A percentile compares a stretch with the other conserved stretches of the same genome.
Conservation (phyloP, 2,888 invertebrate genomes). For the Gymnosoma rotundatum region DNA sequence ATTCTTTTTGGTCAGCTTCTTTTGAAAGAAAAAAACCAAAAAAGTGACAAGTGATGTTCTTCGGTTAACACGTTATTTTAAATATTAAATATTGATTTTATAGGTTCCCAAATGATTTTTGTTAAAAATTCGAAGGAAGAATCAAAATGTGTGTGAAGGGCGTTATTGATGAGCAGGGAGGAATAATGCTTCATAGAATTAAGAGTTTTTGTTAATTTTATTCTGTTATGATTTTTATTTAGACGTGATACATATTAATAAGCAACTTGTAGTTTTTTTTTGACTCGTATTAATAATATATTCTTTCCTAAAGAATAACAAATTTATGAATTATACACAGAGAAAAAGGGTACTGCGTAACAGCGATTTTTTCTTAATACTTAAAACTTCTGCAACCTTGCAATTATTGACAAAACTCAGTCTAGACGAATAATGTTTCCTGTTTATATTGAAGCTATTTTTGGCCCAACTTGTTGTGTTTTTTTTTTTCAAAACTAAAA, state of each 20-base stretch:
- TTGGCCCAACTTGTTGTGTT: too few species aligned
- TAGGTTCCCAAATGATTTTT: background rate
- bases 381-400: too few species aligned
- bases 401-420: too few species aligned
- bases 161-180: constrained; percentile 23
- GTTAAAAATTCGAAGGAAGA: background rate
- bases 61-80: constrained; percentile 41
- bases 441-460: too few species aligned
- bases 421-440: too few species aligned
- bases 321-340: too few species aligned
- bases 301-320: too few species aligned
- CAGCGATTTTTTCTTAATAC: too few species aligned
- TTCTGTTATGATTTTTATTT: background rate
- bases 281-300: too few species aligned
- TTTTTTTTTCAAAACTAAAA: too few species aligned
- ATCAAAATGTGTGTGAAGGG: constrained; percentile 17
- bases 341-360: too few species aligned
- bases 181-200: background rate
- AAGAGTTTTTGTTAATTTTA: background rate
- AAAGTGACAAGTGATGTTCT: constrained; percentile 52
- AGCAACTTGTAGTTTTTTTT: too few species aligned
- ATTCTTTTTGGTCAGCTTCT: constrained; percentile 28
- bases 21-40: constrained; percentile 8
- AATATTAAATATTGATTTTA: background rate
- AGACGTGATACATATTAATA: background rate